Percentiles rank a stretch among this genome's conserved stretches.
These are phyloP conservation scores for Coregonus suidteri DNA, from an alignment of 2,797 vertebrate genomes.

Conservation along the genomic window DNA sequence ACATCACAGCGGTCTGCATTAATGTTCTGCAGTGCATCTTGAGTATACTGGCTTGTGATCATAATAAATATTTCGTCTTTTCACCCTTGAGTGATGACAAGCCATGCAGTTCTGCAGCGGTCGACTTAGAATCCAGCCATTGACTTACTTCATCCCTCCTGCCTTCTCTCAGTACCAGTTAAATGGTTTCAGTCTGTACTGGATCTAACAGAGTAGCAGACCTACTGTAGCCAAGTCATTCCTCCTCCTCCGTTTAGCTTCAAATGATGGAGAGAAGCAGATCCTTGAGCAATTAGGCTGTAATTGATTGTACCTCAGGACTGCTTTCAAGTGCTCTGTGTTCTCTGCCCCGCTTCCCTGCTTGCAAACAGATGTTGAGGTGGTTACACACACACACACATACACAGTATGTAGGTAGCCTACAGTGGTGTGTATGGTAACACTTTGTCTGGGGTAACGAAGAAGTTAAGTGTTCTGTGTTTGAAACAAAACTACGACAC, in stretches of 20 bases:
- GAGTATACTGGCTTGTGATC: not conserved
- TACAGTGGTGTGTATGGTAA: constrained; percentile 1
- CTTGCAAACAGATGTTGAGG: constrained; percentile 58
- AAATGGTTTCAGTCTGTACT: constrained; percentile 11
- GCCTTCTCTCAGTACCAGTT: constrained; percentile 2
- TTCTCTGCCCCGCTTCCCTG: constrained; percentile 52
- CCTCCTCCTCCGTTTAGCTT: constrained; percentile 31
- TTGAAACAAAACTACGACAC: constrained; percentile 57
- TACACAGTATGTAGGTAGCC: not conserved
- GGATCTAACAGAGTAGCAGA: not conserved
- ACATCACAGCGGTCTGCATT: not conserved
- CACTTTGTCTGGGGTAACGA: constrained; percentile 51
- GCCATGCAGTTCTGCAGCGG: not conserved
- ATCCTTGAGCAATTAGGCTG: constrained; percentile 63
- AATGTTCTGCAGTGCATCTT: not conserved
- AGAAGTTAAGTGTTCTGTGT: constrained; percentile 47
- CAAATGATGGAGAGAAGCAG: constrained; percentile 36
- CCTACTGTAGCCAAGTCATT: constrained; percentile 3
- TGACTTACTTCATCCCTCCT: constrained; percentile 2
- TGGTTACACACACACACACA: not conserved
- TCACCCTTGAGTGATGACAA: not conserved
- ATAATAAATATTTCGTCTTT: not conserved
- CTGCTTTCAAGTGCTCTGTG: constrained; percentile 30
- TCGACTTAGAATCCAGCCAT: no score
- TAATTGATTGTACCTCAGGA: constrained; percentile 64